Conservation (phyloP, 1,140 invertebrate species). For the Monomorium pharaonis region DNA sequence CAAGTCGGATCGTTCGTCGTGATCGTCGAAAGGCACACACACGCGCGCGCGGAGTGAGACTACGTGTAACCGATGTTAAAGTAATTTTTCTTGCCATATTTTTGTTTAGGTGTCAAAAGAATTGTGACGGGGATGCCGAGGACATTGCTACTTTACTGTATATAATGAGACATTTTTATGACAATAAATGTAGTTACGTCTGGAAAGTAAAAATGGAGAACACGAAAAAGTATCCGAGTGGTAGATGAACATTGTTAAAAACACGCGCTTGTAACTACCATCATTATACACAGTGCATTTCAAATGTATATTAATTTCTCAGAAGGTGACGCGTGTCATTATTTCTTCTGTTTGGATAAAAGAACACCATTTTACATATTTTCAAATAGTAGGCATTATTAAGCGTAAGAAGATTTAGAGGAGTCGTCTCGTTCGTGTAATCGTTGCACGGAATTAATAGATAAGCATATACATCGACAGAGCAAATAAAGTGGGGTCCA, state of each 20-base stretch:
- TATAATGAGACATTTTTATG: conserved; percentile 72
- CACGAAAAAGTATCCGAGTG: conserved; percentile 8
- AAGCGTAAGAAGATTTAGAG: neutral
- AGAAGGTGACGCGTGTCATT: too few relatives aligned
- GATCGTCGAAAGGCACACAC: neutral
- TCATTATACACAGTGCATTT: conserved; percentile 8
- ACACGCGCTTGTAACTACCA: conserved; percentile 7
- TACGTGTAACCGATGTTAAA: neutral
- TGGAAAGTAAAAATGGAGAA: conserved; percentile 1
- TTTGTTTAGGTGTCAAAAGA: neutral
- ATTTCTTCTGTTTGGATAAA: neutral
- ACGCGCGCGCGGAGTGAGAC: too few relatives aligned
- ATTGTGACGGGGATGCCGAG: neutral
- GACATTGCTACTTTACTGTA: conserved; percentile 59
- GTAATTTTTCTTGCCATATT: conserved; percentile 14
- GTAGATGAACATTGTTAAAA: conserved; percentile 23
- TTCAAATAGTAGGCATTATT: conserved; percentile 2
- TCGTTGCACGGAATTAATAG: neutral
- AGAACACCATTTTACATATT: neutral
- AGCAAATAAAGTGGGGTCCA: conserved; percentile 21
- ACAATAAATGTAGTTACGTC: conserved; percentile 70
- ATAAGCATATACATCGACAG: conserved; percentile 2
- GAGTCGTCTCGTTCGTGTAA: conserved; percentile 16
- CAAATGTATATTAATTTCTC: neutral
- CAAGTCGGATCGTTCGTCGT: conserved; percentile 27